phyloP scores from a whole-genome alignment of 1,140 invertebrate genomes.

The Helicorthomorpha holstii region DNA sequence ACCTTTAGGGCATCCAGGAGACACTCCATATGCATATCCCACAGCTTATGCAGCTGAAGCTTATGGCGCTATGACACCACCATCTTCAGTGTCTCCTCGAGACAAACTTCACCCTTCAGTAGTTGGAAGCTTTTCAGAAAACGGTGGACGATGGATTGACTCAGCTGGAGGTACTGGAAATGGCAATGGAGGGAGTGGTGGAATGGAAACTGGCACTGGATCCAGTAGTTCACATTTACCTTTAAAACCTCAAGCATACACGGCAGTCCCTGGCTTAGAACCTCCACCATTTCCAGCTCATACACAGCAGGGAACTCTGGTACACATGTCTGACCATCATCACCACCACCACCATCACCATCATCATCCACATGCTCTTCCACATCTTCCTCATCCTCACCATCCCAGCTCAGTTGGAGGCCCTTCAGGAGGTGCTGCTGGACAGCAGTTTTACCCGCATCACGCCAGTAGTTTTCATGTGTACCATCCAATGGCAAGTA shows the following conservation, averaged over 20 bases:
- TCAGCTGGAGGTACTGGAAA: background rate
- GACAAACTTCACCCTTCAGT: slow-evolving; percentile 48
- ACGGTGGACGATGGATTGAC: slow-evolving; percentile 9
- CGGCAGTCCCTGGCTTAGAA: background rate
- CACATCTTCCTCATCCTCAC: slow-evolving; percentile 24
- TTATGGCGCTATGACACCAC: slow-evolving; percentile 78
- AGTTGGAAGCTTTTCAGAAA: slow-evolving; percentile 38
- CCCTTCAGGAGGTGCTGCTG: slow-evolving; percentile 16
- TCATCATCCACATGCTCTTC: slow-evolving; percentile 35
- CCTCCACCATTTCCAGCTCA: background rate
- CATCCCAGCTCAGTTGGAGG: slow-evolving; percentile 30
- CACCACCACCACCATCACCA: slow-evolving; percentile 21
- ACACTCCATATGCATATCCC: slow-evolving; percentile 6
- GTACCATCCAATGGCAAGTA: slow-evolving; percentile 51
- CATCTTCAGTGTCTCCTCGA: slow-evolving; percentile 79
- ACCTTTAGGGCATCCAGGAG: background rate
- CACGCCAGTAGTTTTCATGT: slow-evolving; percentile 64
- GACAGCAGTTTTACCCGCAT: slow-evolving; percentile 68
- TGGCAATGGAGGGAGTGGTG: slow-evolving; percentile 25
- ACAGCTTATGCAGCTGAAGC: slow-evolving; percentile 19
- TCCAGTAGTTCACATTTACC: slow-evolving; percentile 35
- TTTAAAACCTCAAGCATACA: slow-evolving; percentile 73
- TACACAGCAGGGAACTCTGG: slow-evolving; percentile 28
- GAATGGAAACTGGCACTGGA: slow-evolving; percentile 6
- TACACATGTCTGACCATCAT: too few species aligned